A percentile compares a stretch with the other conserved stretches of the same genome.
Evolutionary conservation across 2,113 vertebrate genomes (phyloP).

Genomic region (Protomyctophum bolini): DNA sequence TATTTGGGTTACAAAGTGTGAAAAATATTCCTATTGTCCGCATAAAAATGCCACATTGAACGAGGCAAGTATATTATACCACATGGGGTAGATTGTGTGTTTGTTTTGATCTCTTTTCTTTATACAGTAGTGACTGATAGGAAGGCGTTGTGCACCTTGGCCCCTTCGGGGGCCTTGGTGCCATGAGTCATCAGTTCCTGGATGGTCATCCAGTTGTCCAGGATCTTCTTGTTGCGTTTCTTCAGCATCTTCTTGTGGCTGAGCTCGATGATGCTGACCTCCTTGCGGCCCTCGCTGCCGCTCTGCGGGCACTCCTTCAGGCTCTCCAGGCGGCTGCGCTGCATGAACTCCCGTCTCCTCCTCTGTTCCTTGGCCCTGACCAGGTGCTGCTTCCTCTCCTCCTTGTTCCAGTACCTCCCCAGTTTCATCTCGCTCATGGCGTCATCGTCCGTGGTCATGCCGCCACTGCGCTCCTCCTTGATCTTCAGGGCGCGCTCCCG

Average conservation of each 20-base stretch:
- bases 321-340: conserved; percentile 92
- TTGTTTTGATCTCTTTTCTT: conserved; percentile 46
- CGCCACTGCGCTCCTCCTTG: conserved; percentile 92
- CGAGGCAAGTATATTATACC: conserved; percentile 96
- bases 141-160: conserved; percentile 93
- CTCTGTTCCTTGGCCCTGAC: conserved; percentile 93
- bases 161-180: conserved; percentile 91
- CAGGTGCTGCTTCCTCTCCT: conserved; percentile 95
- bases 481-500: conserved; percentile 95
- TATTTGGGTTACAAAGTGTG: conserved; percentile 90
- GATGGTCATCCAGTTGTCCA: conserved; percentile 99
- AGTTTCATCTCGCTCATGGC: conserved; percentile 98
- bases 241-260: conserved; percentile 99
- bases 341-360: conserved; percentile 92
- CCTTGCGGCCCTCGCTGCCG: conserved; percentile 86
- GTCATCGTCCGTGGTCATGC: conserved; percentile 96
- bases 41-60: conserved; percentile 99
- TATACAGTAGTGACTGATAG: conserved; percentile 98
- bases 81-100: conserved; percentile 84
- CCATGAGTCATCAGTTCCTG: conserved; percentile 98
- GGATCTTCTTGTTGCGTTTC: conserved; percentile 97
- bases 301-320: conserved; percentile 92
- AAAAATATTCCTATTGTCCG: conserved; percentile 86
- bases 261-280: conserved; percentile 94
- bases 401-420: conserved; percentile 97